Evolutionary conservation across 2,888 invertebrate species (phyloP).

Genomic region (Tyria jacobaeae): DNA sequence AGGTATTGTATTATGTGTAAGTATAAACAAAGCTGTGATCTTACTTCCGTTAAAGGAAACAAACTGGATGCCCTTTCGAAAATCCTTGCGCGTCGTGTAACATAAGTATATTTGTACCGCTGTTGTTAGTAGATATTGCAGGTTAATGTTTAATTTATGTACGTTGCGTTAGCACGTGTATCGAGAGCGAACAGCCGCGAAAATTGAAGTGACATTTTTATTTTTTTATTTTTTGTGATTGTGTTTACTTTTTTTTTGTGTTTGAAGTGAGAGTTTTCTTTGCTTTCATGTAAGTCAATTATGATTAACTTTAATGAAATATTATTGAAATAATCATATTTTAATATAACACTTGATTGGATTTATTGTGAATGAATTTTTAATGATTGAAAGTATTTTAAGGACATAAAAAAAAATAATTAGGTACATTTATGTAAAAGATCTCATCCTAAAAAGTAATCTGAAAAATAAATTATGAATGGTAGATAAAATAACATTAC

Average conservation of each 20-base stretch:
- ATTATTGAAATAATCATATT: neutral
- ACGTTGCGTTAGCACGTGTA: conserved; percentile 47
- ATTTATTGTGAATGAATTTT: neutral
- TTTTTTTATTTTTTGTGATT: conserved; percentile 8
- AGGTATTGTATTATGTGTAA: too few relatives aligned
- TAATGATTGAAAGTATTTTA: too few relatives aligned
- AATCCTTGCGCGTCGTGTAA: conserved; percentile 33
- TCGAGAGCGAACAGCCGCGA: conserved; percentile 29
- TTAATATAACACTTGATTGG: neutral
- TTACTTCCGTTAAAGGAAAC: conserved; percentile 10
- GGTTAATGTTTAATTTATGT: conserved; percentile 50
- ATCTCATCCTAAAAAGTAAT: neutral
- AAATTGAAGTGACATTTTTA: conserved; percentile 15
- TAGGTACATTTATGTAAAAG: too few relatives aligned
- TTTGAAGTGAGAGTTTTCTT: conserved; percentile 21
- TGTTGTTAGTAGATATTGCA: conserved; percentile 24
- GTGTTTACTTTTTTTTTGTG: conserved; percentile 12
- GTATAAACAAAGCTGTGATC: too few relatives aligned
- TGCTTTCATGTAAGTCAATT: neutral
- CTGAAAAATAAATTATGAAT: neutral
- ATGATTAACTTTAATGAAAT: neutral
- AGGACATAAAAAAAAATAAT: too few relatives aligned
- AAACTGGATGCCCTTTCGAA: conserved; percentile 39
- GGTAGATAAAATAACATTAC: neutral
- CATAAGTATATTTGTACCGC: conserved; percentile 23